Conservation (phyloP, 2,113 vertebrate genomes). For the Stegostoma tigrinum region DNA sequence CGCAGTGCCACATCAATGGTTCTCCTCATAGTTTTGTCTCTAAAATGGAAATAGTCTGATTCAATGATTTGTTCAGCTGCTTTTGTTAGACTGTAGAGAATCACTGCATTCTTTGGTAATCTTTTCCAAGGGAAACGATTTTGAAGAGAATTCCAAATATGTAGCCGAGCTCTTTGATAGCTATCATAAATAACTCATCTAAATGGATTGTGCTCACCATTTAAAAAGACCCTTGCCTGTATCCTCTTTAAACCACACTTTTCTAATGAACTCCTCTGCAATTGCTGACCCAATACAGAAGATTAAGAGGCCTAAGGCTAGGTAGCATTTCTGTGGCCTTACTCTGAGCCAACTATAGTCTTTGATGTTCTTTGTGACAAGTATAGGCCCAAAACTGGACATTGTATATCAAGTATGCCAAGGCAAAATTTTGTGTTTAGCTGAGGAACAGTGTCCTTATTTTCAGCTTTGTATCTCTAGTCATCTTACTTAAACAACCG, state of each 20-base stretch:
- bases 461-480: neutral
- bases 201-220: neutral
- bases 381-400: neutral
- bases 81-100: neutral
- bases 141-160: neutral
- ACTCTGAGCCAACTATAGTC: neutral
- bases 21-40: neutral
- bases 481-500: neutral
- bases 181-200: neutral
- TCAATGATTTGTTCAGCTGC: neutral
- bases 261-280: neutral
- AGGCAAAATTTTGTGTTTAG: neutral
- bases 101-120: too few relatives aligned
- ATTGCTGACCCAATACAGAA: neutral
- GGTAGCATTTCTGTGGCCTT: neutral
- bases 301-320: neutral
- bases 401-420: neutral
- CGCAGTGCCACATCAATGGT: neutral
- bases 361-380: neutral
- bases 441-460: neutral
- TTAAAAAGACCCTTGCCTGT: neutral
- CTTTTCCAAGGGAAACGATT: neutral
- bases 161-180: conserved; percentile 2
- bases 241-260: neutral
- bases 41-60: neutral